Evolutionary conservation across 1,140 invertebrate genomes (phyloP), one percentile per base, ranked within the genome.

Genomic region (Drosophila malerkotliana): DNA sequence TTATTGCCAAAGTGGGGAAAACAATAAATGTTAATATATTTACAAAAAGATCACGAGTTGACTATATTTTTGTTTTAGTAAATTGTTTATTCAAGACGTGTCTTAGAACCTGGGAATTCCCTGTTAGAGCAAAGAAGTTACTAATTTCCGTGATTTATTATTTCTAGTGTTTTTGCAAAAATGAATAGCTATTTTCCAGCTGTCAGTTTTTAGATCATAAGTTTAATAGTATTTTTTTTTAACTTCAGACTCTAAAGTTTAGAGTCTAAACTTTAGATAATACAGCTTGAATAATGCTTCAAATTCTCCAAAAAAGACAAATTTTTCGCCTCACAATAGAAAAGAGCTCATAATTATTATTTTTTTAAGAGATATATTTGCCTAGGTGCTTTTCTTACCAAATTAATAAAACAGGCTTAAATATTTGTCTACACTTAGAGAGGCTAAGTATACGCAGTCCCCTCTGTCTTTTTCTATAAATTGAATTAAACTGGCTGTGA

Each of bases 391-490:
- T 37, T 44, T 44, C n/a, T 44, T 44, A 6, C n/a, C 28, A 34
- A 52, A 8, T 34, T 18, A 14, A 52, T 14, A 9, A 15, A 15
- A 30, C 4, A 49, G 26, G 45, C 10, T 26, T 37, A 7, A 26
- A 52, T 34, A 28, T 21, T 44, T 21, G 39, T 49, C 37, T 37
- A 24, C 30, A 41, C 8, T 21, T 18, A 18, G 18, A 18, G 18
- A 18, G n/a, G 30, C 32, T 5, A 44, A 18, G 39, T 3, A 24
- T 37, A 32, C 39, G 10, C 18, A 47, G 39, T 57, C 41, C 12
- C n/a, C 18, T 3, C n/a, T 6, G 8, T 28, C 9, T 67, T 57
- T 45, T 34, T 67, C 30, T 85, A 84, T 84, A 83, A 84, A 87
- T 66, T 21, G 45, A 49, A 57, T 48, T n/a, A 30, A 21, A 58